These are phyloP conservation scores for Phrynocephalus guinanensis DNA, from an alignment of 2,797 vertebrate species.

Conservation along the genomic window DNA sequence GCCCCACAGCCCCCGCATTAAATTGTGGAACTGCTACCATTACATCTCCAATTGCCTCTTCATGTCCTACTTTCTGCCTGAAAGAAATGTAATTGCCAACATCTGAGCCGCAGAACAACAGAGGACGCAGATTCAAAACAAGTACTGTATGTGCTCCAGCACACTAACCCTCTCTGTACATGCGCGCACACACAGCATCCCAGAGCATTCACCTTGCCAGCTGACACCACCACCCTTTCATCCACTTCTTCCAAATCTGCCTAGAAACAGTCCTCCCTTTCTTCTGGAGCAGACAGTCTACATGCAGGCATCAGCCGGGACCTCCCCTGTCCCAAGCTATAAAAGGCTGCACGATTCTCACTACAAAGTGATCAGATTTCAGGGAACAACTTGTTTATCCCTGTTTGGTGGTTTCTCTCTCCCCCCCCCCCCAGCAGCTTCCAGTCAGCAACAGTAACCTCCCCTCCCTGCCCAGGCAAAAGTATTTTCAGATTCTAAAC, in stretches of 20 bases:
- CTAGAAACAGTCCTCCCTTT: slow-evolving; percentile 57
- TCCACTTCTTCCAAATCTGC: slow-evolving; percentile 69
- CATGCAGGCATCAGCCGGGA: slow-evolving; percentile 31
- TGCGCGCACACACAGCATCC: not conserved
- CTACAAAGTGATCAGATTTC: slow-evolving; percentile 55
- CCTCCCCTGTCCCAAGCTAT: slow-evolving; percentile 3
- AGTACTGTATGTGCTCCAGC: slow-evolving; percentile 41
- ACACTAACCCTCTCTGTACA: not conserved
- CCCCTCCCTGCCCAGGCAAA: not conserved
- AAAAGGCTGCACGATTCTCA: slow-evolving; percentile 55
- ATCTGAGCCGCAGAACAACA: slow-evolving; percentile 39
- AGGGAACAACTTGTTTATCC: slow-evolving; percentile 68
- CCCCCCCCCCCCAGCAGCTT: not conserved
- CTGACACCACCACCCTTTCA: slow-evolving; percentile 16
- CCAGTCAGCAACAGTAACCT: not conserved
- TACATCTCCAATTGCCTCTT: not conserved
- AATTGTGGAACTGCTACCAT: not conserved
- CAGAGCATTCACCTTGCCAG: slow-evolving; percentile 7
- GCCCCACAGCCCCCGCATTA: not conserved
- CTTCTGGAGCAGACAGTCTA: slow-evolving; percentile 61
- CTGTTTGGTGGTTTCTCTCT: slow-evolving; percentile 35
- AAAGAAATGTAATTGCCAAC: slow-evolving; percentile 59
- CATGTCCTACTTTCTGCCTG: slow-evolving; percentile 45
- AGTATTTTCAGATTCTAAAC: not conserved
- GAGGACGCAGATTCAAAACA: slow-evolving; percentile 64